phyloP scores from a whole-genome alignment of 2,797 vertebrate species.

The Halcyon smyrnensis region DNA sequence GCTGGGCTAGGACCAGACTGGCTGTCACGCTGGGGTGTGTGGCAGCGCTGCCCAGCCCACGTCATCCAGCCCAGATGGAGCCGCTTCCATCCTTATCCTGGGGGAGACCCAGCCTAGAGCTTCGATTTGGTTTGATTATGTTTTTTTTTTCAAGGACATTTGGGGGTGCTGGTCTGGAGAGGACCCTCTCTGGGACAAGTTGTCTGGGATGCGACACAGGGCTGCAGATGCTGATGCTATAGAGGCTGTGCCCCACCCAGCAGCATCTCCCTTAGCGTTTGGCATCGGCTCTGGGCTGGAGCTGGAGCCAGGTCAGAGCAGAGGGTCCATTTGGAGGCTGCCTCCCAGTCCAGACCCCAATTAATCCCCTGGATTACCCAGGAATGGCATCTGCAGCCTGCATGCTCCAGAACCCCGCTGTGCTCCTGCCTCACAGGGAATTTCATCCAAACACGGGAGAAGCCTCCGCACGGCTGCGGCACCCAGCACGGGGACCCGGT shows the following conservation, averaged over 20 bases:
- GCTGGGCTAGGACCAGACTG: not conserved
- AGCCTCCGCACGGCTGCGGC: not conserved
- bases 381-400: slow-evolving; percentile 61
- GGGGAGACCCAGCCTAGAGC: not conserved
- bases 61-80: not conserved
- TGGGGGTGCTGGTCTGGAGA: not conserved
- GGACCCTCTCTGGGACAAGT: not conserved
- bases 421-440: not conserved
- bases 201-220: not conserved
- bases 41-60: not conserved
- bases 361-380: slow-evolving; percentile 70
- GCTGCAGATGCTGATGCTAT: not conserved
- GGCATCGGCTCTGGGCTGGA: not conserved
- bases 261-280: not conserved
- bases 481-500: fast-evolving
- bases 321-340: slow-evolving; percentile 49
- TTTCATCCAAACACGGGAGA: not conserved
- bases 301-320: not conserved
- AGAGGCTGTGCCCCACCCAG: not conserved
- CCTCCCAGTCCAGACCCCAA: slow-evolving; percentile 50
- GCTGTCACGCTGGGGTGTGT: not conserved
- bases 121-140: not conserved
- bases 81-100: not conserved
- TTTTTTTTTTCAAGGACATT: fast-evolving
- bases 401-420: not conserved